Evolutionary conservation across 2,113 vertebrate species (phyloP), one percentile per base, ranked within the genome.

Genomic region (Semicossyphus pulcher): DNA sequence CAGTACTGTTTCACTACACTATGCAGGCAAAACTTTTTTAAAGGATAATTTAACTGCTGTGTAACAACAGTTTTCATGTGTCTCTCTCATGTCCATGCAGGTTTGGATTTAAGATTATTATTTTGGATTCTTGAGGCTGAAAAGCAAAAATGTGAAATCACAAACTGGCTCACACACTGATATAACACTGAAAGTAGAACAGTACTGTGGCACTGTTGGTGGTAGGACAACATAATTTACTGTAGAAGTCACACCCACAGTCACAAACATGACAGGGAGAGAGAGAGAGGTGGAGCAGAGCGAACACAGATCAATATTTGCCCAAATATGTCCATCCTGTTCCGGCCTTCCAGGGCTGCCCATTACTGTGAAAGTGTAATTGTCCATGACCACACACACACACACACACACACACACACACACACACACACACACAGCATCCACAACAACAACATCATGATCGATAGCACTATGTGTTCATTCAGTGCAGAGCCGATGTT

Each of bases 391-490:
- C 16, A 58, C 60, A 70, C 26, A 76, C 74, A 67, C 29, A 29
- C 42, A 51, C 62, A 60, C 67, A 36, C 59, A 45, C 51, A 44
- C 51, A 47, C 47, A 41, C 41, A 72, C 48, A 31, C 45, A 44
- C 32, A 62, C 42, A 61, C 41, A 63, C 47, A 65, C 47, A 29
- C 60, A 39, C 34, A 74, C 57, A 71, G 12, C 60, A 63, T 57
- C 52, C 62, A 53, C 69, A 63, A 79, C 71, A 86, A 86, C 71
- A 86, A 86, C 85, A 86, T 34, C 37, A 39, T 62, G 73, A 86
- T 91, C 88, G 48, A 92, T 90, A 78, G 64, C 78, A 61, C 70
- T 76, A 75, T 78, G 71, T 84, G 84, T 78, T 83, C 60, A 81
- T 79, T 86, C 71, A 78, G 74, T 58, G 37, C 56, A 41, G 72